Base-by-base conservation (phyloP, 2,797 vertebrate species). In the Rhinatrema bivittatum region DNA sequence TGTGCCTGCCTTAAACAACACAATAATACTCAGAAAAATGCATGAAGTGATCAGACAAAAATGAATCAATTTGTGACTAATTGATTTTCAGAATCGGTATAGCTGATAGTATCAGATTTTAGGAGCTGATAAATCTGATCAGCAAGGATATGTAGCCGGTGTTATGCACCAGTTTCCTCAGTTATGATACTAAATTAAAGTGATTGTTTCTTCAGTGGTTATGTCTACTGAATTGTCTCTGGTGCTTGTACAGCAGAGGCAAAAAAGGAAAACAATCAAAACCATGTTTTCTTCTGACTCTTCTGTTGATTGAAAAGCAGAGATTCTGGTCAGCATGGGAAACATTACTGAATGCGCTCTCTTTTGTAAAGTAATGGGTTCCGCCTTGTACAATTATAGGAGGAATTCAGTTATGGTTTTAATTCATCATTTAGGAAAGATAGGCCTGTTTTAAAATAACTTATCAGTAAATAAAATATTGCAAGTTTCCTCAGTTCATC, bases 111-210 rank as follows among this genome's bases (percentile, higher is more conserved):
- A 33, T 36, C 42, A 54, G n/a, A 16, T 61, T 58, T 68, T 50
- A 29, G 49, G 17, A n/a, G 1, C 23, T 44, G 28, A 19, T 9
- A n/a, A n/a, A 12, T 40, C 20, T 31, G 20, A 38, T 26, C 21
- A 34, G 27, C 16, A 9, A 14, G 43, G 22, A 25, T 6, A 27
- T 1, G 1, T 34, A 26, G 42, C 44, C 39, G 20, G 39, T 46
- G 29, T 29, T 30, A 4, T 42, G 31, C 40, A 58, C 54, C 61
- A 46, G 20, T 44, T 57, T 39, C 8, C 46, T 28, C 22, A 35
- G 19, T 49, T 46, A 37, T 43, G 32, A 52, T 42, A 39, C 26
- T 37, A 46, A 60, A 53, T 47, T 64, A 40, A 59, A 59, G 24
- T 40, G 36, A 42, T 57, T 17, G 32, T 55, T 46, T 46, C 35